Evolutionary conservation across 2,888 invertebrate genomes (phyloP), one percentile per base, ranked within the genome.

Genomic region (Lycocerus yunnanus): DNA sequence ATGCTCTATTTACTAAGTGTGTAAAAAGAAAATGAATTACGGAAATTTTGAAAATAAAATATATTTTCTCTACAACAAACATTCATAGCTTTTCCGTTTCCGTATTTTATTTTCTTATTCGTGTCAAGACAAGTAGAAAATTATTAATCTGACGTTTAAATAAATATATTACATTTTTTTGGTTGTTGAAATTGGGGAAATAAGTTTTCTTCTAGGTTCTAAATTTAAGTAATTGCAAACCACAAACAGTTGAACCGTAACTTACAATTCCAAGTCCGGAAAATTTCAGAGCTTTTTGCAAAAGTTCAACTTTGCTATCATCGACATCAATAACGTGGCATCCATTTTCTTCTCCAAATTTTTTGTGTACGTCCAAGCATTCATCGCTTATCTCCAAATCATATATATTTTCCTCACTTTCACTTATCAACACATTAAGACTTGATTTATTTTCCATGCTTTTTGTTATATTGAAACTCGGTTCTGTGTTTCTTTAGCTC

Each of bases 401-500:
- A 77, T 75, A 77, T 77, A 77, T 75, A 73, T 63, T 63, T 63
- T 63, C 61, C 18, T 63, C 61, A 16, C 20, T 63, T 63, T 63
- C 61, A 63, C 61, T 63, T 63, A 63, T 63, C 78, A 71, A 72
- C 73, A 77, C 76, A 75, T 75, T 79, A 75, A 74, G 77, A 78
- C 78, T 77, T 67, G 80, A 79, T 79, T 79, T 77, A 75, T 78
- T 76, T 73, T 78, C 78, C 78, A 79, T 71, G 72, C 74, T 73
- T 72, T 67, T 75, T 66, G 67, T 69, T 60, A 21, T 65, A 24
- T 58, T 59, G 43, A 63, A 21, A 61, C 65, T 68, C 21, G n/a
- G 43, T 43, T 43, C 43, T 43, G n/a, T 43, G 43, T 43, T 43
- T n/a, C n/a, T 43, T 43, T 43, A 43, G 43, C 43, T 13, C 43